A percentile compares a stretch with the other conserved stretches of the same genome.
These are phyloP conservation scores for Bubalus kerabau DNA, from an alignment of 2,113 vertebrate genomes.

Conservation along the genomic window DNA sequence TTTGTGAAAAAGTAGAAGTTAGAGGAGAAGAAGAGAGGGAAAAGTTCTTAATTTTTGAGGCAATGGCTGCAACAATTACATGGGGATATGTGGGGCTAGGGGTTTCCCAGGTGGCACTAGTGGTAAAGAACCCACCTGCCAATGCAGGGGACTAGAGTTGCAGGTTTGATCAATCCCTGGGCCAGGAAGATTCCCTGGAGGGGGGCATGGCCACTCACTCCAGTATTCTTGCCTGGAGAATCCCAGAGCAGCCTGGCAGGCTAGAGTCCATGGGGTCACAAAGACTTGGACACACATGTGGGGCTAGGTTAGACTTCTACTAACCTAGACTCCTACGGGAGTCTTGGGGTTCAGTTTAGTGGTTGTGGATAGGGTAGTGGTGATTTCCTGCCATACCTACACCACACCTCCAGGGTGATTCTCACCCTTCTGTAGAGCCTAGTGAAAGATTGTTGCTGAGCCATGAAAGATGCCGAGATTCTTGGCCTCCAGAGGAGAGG, in stretches of 20 bases:
- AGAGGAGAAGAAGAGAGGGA: neutral
- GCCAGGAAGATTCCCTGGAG: neutral
- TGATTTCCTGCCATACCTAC: neutral
- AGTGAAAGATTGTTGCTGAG: neutral
- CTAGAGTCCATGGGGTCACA: neutral
- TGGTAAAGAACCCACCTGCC: neutral
- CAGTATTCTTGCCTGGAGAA: neutral
- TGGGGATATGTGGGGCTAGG: neutral
- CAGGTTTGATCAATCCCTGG: fast-evolving
- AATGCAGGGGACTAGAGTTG: neutral
- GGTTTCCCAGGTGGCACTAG: neutral
- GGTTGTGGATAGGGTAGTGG: neutral
- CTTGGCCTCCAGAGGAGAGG: neutral
- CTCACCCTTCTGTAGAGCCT: neutral
- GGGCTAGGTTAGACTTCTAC: neutral
- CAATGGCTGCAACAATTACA: neutral
- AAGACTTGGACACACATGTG: neutral
- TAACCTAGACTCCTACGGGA: neutral
- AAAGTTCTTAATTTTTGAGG: neutral
- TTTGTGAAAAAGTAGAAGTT: neutral
- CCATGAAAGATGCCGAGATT: neutral
- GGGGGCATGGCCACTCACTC: neutral
- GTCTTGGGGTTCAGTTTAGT: neutral
- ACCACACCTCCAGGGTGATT: neutral
- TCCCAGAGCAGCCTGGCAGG: neutral